Conservation (phyloP, 2,888 invertebrate species). For the Erebia epiphron region DNA sequence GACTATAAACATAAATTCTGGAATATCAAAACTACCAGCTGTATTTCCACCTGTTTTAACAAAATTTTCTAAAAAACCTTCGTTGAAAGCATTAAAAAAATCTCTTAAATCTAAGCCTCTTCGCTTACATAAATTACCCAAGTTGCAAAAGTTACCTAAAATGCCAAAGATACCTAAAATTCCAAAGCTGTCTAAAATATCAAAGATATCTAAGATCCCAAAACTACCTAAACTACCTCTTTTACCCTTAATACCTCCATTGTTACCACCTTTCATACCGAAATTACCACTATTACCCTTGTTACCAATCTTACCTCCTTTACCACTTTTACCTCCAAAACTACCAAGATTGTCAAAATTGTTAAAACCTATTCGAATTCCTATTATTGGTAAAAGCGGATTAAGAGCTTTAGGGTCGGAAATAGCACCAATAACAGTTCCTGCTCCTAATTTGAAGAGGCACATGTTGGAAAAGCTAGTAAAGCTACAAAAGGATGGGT, state of each 20-base stretch:
- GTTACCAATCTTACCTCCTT: slow-evolving; percentile 34
- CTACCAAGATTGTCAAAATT: slow-evolving; percentile 42
- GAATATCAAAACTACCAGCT: slow-evolving; percentile 34
- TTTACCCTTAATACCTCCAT: slow-evolving; percentile 41
- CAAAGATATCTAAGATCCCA: slow-evolving; percentile 40
- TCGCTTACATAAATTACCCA: slow-evolving; percentile 32
- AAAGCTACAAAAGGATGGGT: slow-evolving; percentile 55
- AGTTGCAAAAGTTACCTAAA: slow-evolving; percentile 41
- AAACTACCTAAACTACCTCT: slow-evolving; percentile 41
- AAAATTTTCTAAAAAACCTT: slow-evolving; percentile 34
- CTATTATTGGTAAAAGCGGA: slow-evolving; percentile 44
- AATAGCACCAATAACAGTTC: slow-evolving; percentile 44
- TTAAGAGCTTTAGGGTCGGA: slow-evolving; percentile 50
- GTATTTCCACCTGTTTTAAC: slow-evolving; percentile 26
- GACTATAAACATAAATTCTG: slow-evolving; percentile 53
- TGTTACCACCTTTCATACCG: slow-evolving; percentile 38
- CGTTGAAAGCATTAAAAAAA: slow-evolving; percentile 45
- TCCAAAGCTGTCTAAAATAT: slow-evolving; percentile 41
- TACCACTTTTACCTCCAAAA: slow-evolving; percentile 41
- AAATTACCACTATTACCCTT: slow-evolving; percentile 36
- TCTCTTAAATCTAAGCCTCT: slow-evolving; percentile 36
- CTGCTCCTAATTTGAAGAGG: slow-evolving; percentile 28
- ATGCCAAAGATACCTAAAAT: slow-evolving; percentile 38
- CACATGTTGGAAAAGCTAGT: slow-evolving; percentile 51
- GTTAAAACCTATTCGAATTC: slow-evolving; percentile 47